Evolutionary conservation across 2,888 invertebrate genomes (phyloP).

Genomic region (Archips crataeganus): DNA sequence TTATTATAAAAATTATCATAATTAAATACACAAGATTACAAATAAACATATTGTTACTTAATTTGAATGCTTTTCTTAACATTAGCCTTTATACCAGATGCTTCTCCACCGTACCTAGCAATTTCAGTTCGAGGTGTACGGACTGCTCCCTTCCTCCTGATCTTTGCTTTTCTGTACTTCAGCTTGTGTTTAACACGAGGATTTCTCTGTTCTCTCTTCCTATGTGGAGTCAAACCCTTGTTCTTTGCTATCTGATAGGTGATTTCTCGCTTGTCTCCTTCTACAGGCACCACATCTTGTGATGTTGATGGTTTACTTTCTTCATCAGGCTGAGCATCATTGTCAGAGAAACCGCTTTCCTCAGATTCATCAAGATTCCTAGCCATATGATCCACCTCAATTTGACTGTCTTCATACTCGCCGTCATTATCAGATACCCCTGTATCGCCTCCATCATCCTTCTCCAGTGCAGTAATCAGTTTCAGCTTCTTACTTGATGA

Average conservation of each 20-base stretch:
- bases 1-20: slow-evolving; percentile 54
- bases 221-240: slow-evolving; percentile 95
- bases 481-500: slow-evolving; percentile 72
- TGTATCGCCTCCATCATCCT: slow-evolving; percentile 76
- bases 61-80: slow-evolving; percentile 96
- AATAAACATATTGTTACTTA: slow-evolving; percentile 78
- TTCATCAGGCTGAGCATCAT: slow-evolving; percentile 67
- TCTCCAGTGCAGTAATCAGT: slow-evolving; percentile 69
- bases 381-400: slow-evolving; percentile 47
- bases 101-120: slow-evolving; percentile 95
- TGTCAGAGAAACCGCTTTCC: slow-evolving; percentile 79
- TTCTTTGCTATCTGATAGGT: slow-evolving; percentile 98
- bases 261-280: slow-evolving; percentile 91
- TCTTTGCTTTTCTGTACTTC: slow-evolving; percentile 96
- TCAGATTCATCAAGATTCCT: slow-evolving; percentile 70
- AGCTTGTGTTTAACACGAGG: slow-evolving; percentile 97
- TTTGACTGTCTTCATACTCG: slow-evolving; percentile 69
- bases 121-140: slow-evolving; percentile 93
- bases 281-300: slow-evolving; percentile 61
- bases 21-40: slow-evolving; percentile 31
- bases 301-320: slow-evolving; percentile 70
- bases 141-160: slow-evolving; percentile 97
- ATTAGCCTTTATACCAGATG: slow-evolving; percentile 96
- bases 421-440: slow-evolving; percentile 79
- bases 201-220: slow-evolving; percentile 97